phyloP scores from a whole-genome alignment of 2,113 vertebrate species.

The Passer domesticus region DNA sequence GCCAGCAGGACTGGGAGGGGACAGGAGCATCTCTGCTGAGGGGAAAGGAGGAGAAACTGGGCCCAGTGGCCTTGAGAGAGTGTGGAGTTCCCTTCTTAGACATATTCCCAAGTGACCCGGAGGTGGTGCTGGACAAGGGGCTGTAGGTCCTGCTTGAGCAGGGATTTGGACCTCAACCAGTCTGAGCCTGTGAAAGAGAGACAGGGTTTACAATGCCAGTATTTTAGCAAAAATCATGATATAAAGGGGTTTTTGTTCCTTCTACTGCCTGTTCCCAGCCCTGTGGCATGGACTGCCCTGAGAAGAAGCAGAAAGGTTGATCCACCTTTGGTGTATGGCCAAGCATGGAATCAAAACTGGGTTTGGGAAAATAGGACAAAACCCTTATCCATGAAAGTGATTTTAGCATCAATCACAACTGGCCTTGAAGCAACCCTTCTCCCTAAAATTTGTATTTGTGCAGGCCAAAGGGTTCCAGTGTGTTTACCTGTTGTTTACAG shows the following conservation, averaged over 20 bases:
- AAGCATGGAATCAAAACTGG: neutral
- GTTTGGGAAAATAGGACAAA: neutral
- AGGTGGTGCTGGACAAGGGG: too few relatives aligned
- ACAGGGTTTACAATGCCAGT: neutral
- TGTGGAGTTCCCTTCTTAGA: too few relatives aligned
- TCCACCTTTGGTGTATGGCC: fast-evolving
- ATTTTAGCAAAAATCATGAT: neutral
- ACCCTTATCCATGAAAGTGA: fast-evolving
- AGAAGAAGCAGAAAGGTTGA: neutral
- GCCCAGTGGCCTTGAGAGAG: too few relatives aligned
- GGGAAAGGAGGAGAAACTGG: too few relatives aligned
- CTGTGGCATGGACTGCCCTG: fast-evolving
- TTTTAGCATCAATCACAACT: neutral
- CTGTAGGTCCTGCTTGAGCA: too few relatives aligned
- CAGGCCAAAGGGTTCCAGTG: neutral
- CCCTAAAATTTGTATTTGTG: neutral
- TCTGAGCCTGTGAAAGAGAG: neutral
- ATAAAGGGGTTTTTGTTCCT: neutral
- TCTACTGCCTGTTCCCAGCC: neutral
- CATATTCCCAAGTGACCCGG: too few relatives aligned
- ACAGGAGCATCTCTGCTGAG: too few relatives aligned
- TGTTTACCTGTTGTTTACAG: neutral
- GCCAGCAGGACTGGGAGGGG: too few relatives aligned
- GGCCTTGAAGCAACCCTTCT: neutral
- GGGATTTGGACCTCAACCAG: too few relatives aligned